Evolutionary conservation across 92 coral and sea anemone species (phyloP), one percentile per base, ranked within the genome.

Genomic region (Porites divaricata): DNA sequence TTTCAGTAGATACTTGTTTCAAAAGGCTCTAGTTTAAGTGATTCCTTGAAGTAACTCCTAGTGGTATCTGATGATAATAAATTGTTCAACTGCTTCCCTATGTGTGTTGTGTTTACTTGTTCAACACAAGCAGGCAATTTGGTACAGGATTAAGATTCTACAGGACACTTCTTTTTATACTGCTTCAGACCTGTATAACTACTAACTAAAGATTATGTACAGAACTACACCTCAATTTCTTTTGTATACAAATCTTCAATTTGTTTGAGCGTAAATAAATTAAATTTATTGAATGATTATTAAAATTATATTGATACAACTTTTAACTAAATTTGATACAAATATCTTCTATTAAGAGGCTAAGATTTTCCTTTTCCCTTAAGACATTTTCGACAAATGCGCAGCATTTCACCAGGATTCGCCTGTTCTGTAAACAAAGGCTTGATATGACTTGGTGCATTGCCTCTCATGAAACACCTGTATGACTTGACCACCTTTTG

Each of bases 321-420:
- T 61, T n/a, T 61, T 16, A 61, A 61, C n/a, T n/a, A 61, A 61
- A 61, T 61, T 16, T 12, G 9, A 12, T 16, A 61, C 17, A 61
- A 61, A 61, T n/a, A 61, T 16, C n/a, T 14, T 72, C 35, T 25
- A 21, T 28, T 25, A 35, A 41, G n/a, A n/a, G 26, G 24, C 67
- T 59, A 41, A 45, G 19, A 15, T 54, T 54, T 75, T 48, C 25
- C 66, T 59, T 64, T 61, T 53, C 65, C 66, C 75, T 84, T 83
- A 20, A 94, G 88, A 67, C 98, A 95, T 79, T 89, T 92, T 19
- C 98, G 85, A 72, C 98, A 95, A 70, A 93, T 80, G 45, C 98
- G 92, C 89, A 94, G 64, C 86, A 88, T 91, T 19, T 77, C 83
- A 52, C 80, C 89, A 0, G 83, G 59, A 54, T 54, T 54, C 10